A percentile compares a stretch with the other conserved stretches of the same genome.
Evolutionary conservation across 2,797 vertebrate species (phyloP).

Genomic region (Selene dorsalis): DNA sequence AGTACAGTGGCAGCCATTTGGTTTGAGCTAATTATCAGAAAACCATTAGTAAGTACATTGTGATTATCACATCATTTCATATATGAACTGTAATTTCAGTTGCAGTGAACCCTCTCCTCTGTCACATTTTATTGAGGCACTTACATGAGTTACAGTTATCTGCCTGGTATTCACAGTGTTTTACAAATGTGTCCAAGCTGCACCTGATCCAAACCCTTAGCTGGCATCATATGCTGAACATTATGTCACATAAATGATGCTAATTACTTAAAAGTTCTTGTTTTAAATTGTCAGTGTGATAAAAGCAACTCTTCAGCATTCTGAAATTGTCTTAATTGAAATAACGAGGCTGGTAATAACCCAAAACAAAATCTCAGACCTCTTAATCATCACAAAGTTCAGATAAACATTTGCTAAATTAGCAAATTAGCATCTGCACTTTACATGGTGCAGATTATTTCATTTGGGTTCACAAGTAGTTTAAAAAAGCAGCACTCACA

Average conservation of each 20-base stretch:
- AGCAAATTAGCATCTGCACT: slow-evolving; percentile 36
- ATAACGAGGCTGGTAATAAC: slow-evolving; percentile 13
- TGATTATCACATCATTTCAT: background rate
- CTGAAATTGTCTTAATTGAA: slow-evolving; percentile 32
- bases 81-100: background rate
- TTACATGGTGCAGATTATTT: slow-evolving; percentile 21
- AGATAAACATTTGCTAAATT: slow-evolving; percentile 39
- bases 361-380: slow-evolving; percentile 41
- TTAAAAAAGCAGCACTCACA: slow-evolving; percentile 19
- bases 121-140: background rate
- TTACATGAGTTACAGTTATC: slow-evolving; percentile 1
- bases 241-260: slow-evolving; percentile 2
- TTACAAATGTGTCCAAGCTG: background rate
- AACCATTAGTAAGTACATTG: background rate
- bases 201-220: background rate
- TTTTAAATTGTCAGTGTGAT: slow-evolving; percentile 35
- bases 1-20: slow-evolving; percentile 5
- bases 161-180: background rate
- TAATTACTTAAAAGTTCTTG: slow-evolving; percentile 38
- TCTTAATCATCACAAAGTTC: slow-evolving; percentile 30
- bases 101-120: background rate
- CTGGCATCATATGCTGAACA: slow-evolving; percentile 5
- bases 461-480: slow-evolving; percentile 3
- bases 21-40: background rate
- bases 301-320: slow-evolving; percentile 9